phyloP scores from a whole-genome alignment of 2,797 vertebrate species.

The Microhierax caerulescens region DNA sequence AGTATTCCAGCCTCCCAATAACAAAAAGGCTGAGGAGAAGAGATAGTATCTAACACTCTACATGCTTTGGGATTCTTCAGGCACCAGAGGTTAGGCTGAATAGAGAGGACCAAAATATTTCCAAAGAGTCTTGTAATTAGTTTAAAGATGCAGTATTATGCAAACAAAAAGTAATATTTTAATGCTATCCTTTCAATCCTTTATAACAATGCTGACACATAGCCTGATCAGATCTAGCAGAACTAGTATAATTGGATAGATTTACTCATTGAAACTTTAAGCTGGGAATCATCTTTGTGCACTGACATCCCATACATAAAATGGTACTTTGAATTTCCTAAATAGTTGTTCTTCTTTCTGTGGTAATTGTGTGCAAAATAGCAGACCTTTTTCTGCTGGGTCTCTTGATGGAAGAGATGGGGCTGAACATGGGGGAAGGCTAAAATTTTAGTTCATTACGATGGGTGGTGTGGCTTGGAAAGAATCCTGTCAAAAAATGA shows the following conservation, averaged over 20 bases:
- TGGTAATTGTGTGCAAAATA: neutral
- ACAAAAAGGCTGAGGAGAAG: neutral
- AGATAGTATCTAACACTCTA: neutral
- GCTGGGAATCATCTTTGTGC: neutral
- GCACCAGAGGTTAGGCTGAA: neutral
- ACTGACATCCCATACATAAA: neutral
- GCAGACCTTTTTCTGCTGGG: neutral
- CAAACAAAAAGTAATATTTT: neutral
- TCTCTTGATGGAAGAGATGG: neutral
- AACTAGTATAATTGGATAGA: neutral
- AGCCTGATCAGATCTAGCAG: neutral
- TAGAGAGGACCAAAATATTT: neutral
- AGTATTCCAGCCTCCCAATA: neutral
- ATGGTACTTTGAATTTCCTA: neutral
- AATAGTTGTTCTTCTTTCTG: neutral
- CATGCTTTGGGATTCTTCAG: neutral
- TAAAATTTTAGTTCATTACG: neutral
- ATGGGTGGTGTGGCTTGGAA: neutral
- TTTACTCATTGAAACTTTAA: neutral
- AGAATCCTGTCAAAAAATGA: neutral
- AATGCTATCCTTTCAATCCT: neutral
- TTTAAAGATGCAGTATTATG: neutral
- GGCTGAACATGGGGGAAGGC: neutral
- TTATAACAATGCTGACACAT: neutral
- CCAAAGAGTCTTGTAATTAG: neutral